phyloP scores from a whole-genome alignment of 2,797 vertebrate genomes.

The Antennarius maculatus region DNA sequence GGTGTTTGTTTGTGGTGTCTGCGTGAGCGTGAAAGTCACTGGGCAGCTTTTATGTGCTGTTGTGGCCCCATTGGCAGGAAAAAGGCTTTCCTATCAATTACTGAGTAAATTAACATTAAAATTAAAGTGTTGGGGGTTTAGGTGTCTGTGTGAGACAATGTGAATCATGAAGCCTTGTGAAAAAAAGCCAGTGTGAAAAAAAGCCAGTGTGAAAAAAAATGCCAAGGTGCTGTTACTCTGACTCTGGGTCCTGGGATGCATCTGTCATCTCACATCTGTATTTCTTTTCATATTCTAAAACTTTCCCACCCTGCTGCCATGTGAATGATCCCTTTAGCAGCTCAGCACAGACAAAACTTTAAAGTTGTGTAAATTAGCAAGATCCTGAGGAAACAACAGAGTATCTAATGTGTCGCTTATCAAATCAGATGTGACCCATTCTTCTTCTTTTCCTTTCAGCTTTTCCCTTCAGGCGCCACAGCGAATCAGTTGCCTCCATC shows the following conservation, averaged over 20 bases:
- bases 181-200: constrained; percentile 31
- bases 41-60: constrained; percentile 59
- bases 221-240: constrained; percentile 10
- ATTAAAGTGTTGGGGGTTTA: constrained; percentile 24
- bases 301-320: constrained; percentile 31
- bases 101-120: constrained; percentile 9
- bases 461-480: too few species aligned
- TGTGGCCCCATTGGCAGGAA: constrained; percentile 13
- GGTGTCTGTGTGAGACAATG: constrained; percentile 20
- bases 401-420: constrained; percentile 38
- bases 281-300: background rate
- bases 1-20: constrained; percentile 43
- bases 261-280: background rate
- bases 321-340: constrained; percentile 43
- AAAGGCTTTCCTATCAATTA: constrained; percentile 22
- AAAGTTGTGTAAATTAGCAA: constrained; percentile 61
- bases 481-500: too few species aligned
- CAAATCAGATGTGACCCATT: background rate
- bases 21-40: constrained; percentile 59
- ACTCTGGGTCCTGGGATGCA: background rate
- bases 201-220: constrained; percentile 24
- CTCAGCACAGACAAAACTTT: constrained; percentile 50
- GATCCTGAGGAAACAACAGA: constrained; percentile 42
- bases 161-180: too few species aligned
- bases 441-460: too few species aligned